Percentiles rank a stretch among this genome's conserved stretches.
Conservation (phyloP, 2,113 vertebrate genomes). For the Montifringilla adamsi region DNA sequence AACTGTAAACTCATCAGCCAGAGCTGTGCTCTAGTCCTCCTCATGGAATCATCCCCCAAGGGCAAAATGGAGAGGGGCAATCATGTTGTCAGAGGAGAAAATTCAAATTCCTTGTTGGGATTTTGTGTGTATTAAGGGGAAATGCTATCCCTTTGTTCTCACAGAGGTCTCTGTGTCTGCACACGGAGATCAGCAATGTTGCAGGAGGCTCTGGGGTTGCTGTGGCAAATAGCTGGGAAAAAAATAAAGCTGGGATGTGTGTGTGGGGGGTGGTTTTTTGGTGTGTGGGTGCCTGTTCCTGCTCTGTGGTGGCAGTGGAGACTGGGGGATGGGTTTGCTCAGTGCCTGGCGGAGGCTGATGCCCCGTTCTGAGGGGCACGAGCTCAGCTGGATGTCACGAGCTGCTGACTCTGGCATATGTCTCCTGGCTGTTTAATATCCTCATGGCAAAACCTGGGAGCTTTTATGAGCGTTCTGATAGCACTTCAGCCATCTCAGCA, state of each 20-base stretch:
- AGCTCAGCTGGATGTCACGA: not conserved
- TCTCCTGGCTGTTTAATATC: not conserved
- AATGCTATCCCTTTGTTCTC: not conserved
- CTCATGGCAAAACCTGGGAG: not conserved
- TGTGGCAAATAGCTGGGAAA: not conserved
- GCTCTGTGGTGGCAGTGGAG: not conserved
- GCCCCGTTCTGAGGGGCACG: rapidly evolving
- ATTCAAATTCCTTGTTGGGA: not conserved
- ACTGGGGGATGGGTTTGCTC: not conserved
- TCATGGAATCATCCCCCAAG: not conserved
- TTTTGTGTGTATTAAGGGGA: not conserved
- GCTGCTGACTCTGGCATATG: not conserved
- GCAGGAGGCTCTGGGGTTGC: not conserved
- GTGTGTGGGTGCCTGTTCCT: not conserved
- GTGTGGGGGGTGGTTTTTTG: rapidly evolving
- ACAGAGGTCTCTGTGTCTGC: not conserved
- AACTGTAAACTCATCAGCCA: not conserved
- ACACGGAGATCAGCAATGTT: rapidly evolving
- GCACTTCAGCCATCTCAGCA: not conserved
- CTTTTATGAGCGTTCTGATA: not conserved
- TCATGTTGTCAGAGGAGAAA: not conserved
- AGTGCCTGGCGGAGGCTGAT: not conserved
- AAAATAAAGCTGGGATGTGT: not conserved
- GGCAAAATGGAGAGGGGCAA: not conserved
- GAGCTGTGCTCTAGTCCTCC: not conserved